These are phyloP conservation scores for Boulengeromyrus knoepffleri DNA, from an alignment of 2,113 vertebrate genomes.

Conservation along the genomic window DNA sequence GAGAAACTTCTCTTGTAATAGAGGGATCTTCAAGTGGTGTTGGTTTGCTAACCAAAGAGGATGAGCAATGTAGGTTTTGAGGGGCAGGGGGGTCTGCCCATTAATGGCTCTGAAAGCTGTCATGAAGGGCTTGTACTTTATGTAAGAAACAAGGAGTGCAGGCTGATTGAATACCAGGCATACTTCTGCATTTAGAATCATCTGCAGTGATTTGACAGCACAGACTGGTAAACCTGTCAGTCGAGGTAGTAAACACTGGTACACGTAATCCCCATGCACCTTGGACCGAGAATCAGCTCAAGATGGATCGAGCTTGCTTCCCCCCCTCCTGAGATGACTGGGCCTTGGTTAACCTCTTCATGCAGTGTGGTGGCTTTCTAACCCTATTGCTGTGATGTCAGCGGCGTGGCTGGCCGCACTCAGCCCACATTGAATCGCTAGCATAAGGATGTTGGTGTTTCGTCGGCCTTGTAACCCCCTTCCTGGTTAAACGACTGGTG, in stretches of 20 bases:
- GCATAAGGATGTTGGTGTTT: background rate
- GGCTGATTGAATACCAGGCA: background rate
- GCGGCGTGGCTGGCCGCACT: background rate
- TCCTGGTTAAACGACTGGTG: background rate
- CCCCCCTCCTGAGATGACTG: conserved; percentile 41
- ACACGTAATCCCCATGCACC: conserved; percentile 6
- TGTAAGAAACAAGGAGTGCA: background rate
- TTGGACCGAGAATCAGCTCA: conserved; percentile 47
- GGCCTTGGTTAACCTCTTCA: conserved; percentile 43
- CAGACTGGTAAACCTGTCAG: background rate
- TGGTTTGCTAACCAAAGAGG: background rate
- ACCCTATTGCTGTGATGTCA: conserved; percentile 11
- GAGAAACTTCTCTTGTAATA: background rate
- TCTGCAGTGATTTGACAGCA: background rate
- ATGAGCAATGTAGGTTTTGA: background rate
- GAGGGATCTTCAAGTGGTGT: background rate
- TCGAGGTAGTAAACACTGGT: background rate
- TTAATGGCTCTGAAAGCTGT: background rate
- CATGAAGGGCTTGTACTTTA: conserved; percentile 18
- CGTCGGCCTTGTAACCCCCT: background rate
- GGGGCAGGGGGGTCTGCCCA: background rate
- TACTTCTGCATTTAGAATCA: background rate
- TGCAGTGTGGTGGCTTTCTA: conserved; percentile 39
- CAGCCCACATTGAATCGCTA: background rate
- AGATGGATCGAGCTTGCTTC: conserved; percentile 47